Conservation (phyloP, 1,140 invertebrate species). For the Penaeus chinensis region DNA sequence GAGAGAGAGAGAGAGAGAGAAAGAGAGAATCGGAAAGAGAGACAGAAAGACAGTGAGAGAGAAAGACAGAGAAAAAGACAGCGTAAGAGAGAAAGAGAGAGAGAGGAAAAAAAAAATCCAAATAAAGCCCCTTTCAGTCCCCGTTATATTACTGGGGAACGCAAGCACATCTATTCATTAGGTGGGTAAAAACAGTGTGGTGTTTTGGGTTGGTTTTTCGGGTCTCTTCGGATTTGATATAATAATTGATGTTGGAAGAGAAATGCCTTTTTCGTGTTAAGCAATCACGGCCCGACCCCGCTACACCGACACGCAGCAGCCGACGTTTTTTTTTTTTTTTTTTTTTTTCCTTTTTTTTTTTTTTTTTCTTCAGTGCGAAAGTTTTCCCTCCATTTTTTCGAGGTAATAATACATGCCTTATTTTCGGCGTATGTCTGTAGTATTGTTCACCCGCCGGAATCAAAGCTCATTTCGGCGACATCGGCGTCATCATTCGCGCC, state of each 20-base stretch:
- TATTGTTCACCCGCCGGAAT: too few species aligned
- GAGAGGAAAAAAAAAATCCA: too few species aligned
- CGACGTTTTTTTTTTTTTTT: slow-evolving; percentile 1
- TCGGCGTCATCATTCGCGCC: too few species aligned
- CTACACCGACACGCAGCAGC: slow-evolving; percentile 22
- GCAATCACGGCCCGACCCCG: slow-evolving; percentile 47
- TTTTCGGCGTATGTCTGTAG: too few species aligned
- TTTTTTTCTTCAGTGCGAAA: neutral
- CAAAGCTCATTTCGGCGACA: too few species aligned
- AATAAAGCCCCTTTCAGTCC: slow-evolving; percentile 13
- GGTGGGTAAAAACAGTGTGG: slow-evolving; percentile 41
- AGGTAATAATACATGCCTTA: neutral
- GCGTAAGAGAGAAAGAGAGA: too few species aligned
- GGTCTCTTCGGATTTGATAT: slow-evolving; percentile 54
- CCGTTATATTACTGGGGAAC: slow-evolving; percentile 34
- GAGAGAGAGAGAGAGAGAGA: too few species aligned
- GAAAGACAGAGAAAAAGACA: too few species aligned
- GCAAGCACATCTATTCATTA: slow-evolving; percentile 56
- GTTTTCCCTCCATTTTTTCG: neutral
- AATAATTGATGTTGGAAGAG: slow-evolving; percentile 53
- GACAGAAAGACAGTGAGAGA: too few species aligned
- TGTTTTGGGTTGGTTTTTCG: slow-evolving; percentile 37
- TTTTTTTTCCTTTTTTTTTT: neutral
- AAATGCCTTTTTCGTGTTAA: slow-evolving; percentile 57
- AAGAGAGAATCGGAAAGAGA: too few species aligned